These are phyloP conservation scores for Scarus forsteni DNA, from an alignment of 2,797 vertebrate species.

Conservation along the genomic window DNA sequence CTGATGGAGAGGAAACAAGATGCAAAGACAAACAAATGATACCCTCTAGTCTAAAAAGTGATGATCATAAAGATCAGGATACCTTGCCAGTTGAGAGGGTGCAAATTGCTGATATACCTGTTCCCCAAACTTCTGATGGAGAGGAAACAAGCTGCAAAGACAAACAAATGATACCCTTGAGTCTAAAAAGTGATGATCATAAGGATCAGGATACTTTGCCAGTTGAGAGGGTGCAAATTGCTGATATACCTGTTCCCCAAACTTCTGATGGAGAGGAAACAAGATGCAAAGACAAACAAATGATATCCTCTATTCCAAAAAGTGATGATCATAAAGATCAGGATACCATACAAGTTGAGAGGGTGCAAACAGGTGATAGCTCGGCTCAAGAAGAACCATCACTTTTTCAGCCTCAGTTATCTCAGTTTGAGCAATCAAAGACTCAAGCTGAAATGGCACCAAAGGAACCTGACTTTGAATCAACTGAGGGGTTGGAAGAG, in stretches of 20 bases:
- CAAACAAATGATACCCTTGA: background rate
- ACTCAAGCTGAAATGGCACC: slow-evolving; percentile 13
- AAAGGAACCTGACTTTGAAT: slow-evolving; percentile 7
- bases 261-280: no score
- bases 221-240: no score
- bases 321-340: slow-evolving; percentile 10
- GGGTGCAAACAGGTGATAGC: slow-evolving; percentile 13
- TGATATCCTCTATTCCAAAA: background rate
- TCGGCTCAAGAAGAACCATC: slow-evolving; percentile 17
- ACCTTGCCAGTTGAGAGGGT: slow-evolving; percentile 17
- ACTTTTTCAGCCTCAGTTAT: slow-evolving; percentile 7
- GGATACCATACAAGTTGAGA: slow-evolving; percentile 22
- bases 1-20: no score
- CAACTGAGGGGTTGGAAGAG: slow-evolving; percentile 21
- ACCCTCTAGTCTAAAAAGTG: background rate
- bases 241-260: no score
- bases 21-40: slow-evolving; percentile 1
- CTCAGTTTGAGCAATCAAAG: slow-evolving; percentile 11
- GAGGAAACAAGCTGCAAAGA: no score
- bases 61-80: slow-evolving; percentile 21
- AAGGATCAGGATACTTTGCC: slow-evolving; percentile 27
- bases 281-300: background rate
- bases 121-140: no score
- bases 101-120: no score
- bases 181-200: background rate